phyloP scores from a whole-genome alignment of 2,113 vertebrate genomes.

The Gavia stellata region DNA sequence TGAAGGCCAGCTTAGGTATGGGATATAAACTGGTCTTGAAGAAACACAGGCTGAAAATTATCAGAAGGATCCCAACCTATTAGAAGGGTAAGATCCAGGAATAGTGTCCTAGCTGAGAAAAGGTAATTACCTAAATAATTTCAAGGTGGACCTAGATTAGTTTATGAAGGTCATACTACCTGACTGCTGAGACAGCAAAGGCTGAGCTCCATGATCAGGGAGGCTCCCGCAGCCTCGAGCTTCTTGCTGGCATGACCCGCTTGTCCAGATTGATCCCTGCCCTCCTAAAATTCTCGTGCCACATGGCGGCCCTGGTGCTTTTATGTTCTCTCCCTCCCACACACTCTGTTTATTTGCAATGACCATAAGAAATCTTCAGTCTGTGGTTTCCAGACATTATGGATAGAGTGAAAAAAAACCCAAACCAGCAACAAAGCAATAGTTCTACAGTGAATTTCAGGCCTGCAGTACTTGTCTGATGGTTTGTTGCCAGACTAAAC shows the following conservation, averaged over 20 bases:
- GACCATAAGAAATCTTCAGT: not conserved
- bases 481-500: not conserved
- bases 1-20: not conserved
- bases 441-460: not conserved
- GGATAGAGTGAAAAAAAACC: not conserved
- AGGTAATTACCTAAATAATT: not conserved
- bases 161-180: not conserved
- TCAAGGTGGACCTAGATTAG: not conserved
- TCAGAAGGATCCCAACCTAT: not conserved
- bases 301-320: not conserved
- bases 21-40: not conserved
- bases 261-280: not conserved
- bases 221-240: fast-evolving
- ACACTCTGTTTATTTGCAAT: not conserved
- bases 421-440: not conserved
- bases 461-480: not conserved
- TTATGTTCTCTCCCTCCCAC: not conserved
- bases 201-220: not conserved
- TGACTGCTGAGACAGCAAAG: not conserved
- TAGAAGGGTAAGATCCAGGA: not conserved
- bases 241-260: not conserved
- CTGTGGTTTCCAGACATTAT: not conserved
- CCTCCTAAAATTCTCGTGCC: not conserved
- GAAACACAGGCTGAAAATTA: not conserved
- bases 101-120: not conserved